These are phyloP conservation scores for Tragopan temminckii DNA, from an alignment of 2,797 vertebrate species.

Conservation along the genomic window DNA sequence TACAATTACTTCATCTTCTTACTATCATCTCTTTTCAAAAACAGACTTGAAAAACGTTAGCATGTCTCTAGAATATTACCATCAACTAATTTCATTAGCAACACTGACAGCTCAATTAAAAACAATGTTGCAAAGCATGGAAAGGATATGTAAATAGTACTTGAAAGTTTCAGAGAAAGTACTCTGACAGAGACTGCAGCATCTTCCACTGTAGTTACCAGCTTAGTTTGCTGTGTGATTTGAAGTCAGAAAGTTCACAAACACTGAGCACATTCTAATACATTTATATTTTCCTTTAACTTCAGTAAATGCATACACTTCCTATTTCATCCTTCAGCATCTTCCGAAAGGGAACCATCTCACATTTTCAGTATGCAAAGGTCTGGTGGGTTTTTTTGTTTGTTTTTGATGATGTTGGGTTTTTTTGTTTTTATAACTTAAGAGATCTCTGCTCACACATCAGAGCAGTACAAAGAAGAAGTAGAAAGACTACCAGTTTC, in stretches of 20 bases:
- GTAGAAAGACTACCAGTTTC: not conserved
- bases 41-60: not conserved
- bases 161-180: not conserved
- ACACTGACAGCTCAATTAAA: not conserved
- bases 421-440: not conserved
- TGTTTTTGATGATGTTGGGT: not conserved
- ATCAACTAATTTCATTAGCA: not conserved
- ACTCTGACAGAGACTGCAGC: not conserved
- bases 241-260: not conserved
- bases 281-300: not conserved
- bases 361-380: not conserved
- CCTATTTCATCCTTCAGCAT: not conserved
- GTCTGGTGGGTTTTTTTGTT: not conserved
- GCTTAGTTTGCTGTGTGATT: not conserved
- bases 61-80: not conserved
- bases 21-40: not conserved
- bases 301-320: not conserved
- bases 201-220: not conserved
- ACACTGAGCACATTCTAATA: not conserved
- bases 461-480: not conserved
- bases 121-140: not conserved
- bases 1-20: not conserved
- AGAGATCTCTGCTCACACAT: not conserved
- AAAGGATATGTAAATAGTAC: not conserved
- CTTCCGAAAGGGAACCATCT: not conserved